These are phyloP conservation scores for Spodoptera littoralis DNA, from an alignment of 2,888 invertebrate species.

Conservation along the genomic window DNA sequence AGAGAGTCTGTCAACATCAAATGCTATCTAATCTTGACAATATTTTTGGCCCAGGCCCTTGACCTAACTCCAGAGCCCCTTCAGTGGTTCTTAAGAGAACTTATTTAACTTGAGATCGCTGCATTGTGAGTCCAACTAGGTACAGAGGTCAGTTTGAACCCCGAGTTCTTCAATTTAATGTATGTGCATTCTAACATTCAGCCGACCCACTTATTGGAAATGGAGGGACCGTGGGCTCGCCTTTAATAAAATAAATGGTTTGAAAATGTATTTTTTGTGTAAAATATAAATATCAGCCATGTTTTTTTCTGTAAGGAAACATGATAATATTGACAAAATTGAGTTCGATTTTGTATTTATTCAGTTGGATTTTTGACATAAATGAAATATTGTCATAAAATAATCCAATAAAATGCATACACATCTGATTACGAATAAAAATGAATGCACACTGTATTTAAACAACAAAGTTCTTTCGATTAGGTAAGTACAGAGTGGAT, in stretches of 20 bases:
- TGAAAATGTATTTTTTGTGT: not conserved
- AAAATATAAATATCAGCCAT: too few relatives aligned
- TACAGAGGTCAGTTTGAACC: conserved; percentile 19
- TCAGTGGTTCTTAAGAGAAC: conserved; percentile 56
- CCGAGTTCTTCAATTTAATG: conserved; percentile 35
- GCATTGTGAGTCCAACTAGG: conserved; percentile 62
- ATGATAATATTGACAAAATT: too few relatives aligned
- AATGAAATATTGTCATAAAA: too few relatives aligned
- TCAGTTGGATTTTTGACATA: too few relatives aligned
- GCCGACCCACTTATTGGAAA: not conserved
- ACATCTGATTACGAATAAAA: too few relatives aligned
- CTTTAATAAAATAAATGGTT: not conserved
- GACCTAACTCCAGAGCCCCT: conserved; percentile 62
- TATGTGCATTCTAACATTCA: conserved; percentile 43
- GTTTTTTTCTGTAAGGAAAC: too few relatives aligned
- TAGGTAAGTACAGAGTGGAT: too few relatives aligned
- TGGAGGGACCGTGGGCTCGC: not conserved
- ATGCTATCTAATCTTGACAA: conserved; percentile 52
- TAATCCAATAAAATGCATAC: too few relatives aligned
- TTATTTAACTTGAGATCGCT: conserved; percentile 67
- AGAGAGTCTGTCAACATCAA: conserved; percentile 59
- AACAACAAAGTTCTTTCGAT: too few relatives aligned
- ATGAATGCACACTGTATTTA: too few relatives aligned
- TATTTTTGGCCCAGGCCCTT: conserved; percentile 59
- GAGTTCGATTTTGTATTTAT: too few relatives aligned